Evolutionary conservation across 92 coral and sea anemone genomes (phyloP).

Genomic region (Parazoanthus darwini): DNA sequence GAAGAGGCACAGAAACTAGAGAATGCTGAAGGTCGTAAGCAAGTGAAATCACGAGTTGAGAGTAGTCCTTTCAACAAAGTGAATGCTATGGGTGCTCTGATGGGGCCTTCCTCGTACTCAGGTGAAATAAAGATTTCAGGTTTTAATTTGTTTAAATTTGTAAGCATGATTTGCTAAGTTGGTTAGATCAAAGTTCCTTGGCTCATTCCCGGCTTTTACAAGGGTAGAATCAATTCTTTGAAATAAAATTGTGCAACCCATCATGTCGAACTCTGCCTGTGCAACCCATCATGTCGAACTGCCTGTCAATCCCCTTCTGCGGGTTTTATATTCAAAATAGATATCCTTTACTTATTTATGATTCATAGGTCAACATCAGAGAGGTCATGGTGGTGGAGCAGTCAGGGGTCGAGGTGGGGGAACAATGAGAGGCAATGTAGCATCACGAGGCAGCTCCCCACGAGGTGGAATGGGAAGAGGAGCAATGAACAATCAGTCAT

Average conservation of each 20-base stretch:
- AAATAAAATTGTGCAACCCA: too few relatives aligned
- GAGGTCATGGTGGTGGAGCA: conserved; percentile 20
- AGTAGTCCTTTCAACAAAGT: conserved; percentile 73
- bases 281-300: too few relatives aligned
- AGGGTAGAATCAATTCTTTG: too few relatives aligned
- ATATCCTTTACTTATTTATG: neutral
- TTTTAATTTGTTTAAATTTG: too few relatives aligned
- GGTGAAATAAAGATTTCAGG: neutral
- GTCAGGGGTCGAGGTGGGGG: conserved; percentile 38
- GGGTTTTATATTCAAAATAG: neutral
- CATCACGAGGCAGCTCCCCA: conserved; percentile 17
- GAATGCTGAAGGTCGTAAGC: conserved; percentile 81
- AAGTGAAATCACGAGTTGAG: conserved; percentile 82
- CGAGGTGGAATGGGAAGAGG: conserved; percentile 40
- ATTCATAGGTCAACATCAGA: conserved; percentile 1
- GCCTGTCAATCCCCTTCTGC: too few relatives aligned
- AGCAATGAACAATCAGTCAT: conserved; percentile 29
- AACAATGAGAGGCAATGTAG: conserved; percentile 23
- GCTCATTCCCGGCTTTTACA: too few relatives aligned
- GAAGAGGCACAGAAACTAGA: conserved; percentile 86
- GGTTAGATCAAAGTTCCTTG: too few relatives aligned
- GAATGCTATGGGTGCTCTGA: conserved; percentile 26
- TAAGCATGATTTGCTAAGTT: too few relatives aligned
- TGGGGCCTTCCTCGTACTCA: neutral
- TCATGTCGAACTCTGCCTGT: too few relatives aligned